Evolutionary conservation across 1,140 invertebrate genomes (phyloP).

Genomic region (Gonatopus flavifemur): DNA sequence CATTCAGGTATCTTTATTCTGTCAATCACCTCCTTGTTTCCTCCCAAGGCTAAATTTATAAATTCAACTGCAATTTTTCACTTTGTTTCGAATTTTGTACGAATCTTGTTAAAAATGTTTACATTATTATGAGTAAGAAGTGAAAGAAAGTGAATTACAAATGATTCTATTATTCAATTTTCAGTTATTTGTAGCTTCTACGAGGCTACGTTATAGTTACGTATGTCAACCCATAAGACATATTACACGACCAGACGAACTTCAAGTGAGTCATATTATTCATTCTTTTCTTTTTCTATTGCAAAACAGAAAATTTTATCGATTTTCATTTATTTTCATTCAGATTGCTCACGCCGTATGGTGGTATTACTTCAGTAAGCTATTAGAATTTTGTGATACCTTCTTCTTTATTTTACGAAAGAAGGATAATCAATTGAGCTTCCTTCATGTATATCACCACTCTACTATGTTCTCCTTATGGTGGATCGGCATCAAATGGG

Average conservation of each 20-base stretch:
- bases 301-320: neutral
- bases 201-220: constrained; percentile 81
- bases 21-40: no score
- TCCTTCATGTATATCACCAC: constrained; percentile 90
- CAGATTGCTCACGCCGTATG: constrained; percentile 92
- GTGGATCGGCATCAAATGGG: constrained; percentile 97
- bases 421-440: constrained; percentile 84
- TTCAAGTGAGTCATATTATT: constrained; percentile 63
- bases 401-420: constrained; percentile 89
- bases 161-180: no score
- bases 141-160: constrained; percentile 15
- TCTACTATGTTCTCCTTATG: constrained; percentile 90
- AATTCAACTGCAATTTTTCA: no score
- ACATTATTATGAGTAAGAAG: constrained; percentile 16
- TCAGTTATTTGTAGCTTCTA: constrained; percentile 74
- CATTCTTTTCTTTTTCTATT: neutral
- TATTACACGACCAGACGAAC: constrained; percentile 77
- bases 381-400: constrained; percentile 91
- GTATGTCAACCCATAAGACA: constrained; percentile 87
- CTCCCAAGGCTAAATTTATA: no score
- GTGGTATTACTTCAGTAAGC: constrained; percentile 97
- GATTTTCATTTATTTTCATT: constrained; percentile 10
- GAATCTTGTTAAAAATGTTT: no score
- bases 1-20: constrained; percentile 62
- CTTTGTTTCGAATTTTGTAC: no score